Evolutionary conservation across 1,140 invertebrate genomes (phyloP).

Genomic region (Pseudomyrmex gracilis): DNA sequence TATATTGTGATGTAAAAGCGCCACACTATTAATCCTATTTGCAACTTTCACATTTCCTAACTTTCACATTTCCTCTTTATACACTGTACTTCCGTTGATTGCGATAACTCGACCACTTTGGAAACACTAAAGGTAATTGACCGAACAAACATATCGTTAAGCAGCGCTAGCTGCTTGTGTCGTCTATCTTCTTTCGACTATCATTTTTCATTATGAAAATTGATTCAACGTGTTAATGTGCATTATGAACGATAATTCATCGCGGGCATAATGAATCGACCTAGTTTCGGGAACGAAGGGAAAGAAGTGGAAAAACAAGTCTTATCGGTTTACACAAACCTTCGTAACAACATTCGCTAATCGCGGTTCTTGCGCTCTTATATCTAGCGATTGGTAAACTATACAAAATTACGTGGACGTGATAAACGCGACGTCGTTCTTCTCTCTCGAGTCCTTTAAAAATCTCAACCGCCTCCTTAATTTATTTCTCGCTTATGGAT

Average conservation of each 20-base stretch:
- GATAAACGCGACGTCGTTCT: background rate
- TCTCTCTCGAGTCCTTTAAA: constrained; percentile 21
- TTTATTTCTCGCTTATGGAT: constrained; percentile 35
- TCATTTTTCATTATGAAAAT: constrained; percentile 54
- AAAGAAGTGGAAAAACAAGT: background rate
- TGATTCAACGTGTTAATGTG: constrained; percentile 29
- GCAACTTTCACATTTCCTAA: background rate
- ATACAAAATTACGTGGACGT: constrained; percentile 24
- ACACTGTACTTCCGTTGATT: background rate
- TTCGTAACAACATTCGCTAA: background rate
- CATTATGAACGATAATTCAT: constrained; percentile 31
- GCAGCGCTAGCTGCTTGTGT: constrained; percentile 1
- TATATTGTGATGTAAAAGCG: background rate
- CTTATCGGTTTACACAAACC: background rate
- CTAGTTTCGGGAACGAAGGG: background rate
- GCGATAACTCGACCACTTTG: background rate
- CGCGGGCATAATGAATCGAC: constrained; percentile 16
- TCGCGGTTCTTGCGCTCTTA: constrained; percentile 9
- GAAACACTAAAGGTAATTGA: constrained; percentile 15
- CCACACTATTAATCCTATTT: background rate
- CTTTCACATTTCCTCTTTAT: background rate
- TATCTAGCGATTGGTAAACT: background rate
- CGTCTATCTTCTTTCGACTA: constrained; percentile 44
- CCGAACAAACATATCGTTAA: constrained; percentile 5
- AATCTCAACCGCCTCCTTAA: constrained; percentile 10